Evolutionary conservation across 2,113 vertebrate species (phyloP), one percentile per base, ranked within the genome.

Genomic region (Catharus fuscescens): DNA sequence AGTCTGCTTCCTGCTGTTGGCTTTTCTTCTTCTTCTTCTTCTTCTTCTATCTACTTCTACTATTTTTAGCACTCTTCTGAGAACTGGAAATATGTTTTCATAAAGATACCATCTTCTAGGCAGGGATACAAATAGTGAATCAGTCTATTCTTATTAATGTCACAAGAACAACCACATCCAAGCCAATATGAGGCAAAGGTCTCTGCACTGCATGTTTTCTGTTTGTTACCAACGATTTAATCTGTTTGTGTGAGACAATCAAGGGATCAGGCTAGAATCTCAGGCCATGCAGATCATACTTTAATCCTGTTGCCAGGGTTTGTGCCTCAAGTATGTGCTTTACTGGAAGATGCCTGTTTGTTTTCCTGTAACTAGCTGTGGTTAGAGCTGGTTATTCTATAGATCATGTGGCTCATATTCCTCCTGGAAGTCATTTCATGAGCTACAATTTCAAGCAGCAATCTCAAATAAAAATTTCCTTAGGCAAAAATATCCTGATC

Each of bases 81-180:
- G 80, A 92, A 95, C 14, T 77, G 54, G 28, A 94, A 95, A 79
- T 90, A 77, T 59, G 62, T 92, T 92, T 94, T 91, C 20, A 77
- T 85, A 82, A 92, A 92, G 54, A 70, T 44, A 60, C 19, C 20
- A 53, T 85, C 74, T 87, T 91, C 74, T 56, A 67, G 48, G 50
- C 53, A 92, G 28, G n/a, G 31, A 56, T 69, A 90, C 24, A 95
- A 86, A 88, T 8, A 60, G 28, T 81, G 77, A 93, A 80, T 93
- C 70, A 82, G 28, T 56, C 74, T 91, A 24, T 79, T 91, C 52
- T 80, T 53, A 59, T 71, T 91, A 89, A 87, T 66, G 84, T 88
- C 74, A 93, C 0, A 4, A 80, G 66, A 80, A 73, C 6, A 9
- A 80, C 57, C 52, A 64, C 28, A 59, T 90, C 28, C 40, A 78